Evolutionary conservation across 2,113 vertebrate species (phyloP).

Genomic region (Muscicapa adusta): DNA sequence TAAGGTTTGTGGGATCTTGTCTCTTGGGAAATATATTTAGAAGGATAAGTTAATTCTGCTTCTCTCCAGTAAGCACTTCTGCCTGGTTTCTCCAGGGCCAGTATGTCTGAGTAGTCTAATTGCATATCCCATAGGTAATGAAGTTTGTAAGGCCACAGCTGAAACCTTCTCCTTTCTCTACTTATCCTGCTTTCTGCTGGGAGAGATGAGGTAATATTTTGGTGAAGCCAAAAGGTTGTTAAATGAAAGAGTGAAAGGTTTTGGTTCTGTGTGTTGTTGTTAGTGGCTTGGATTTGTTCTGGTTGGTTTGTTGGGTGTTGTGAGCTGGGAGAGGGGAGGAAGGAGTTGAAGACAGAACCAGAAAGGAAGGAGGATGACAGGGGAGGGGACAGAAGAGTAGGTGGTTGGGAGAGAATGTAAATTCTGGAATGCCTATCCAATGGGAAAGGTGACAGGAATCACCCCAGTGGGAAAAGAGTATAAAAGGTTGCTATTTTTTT

Average conservation of each 20-base stretch:
- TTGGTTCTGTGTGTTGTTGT: accelerated
- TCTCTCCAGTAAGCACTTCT: neutral
- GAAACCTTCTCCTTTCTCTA: neutral
- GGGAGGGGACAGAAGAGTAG: neutral
- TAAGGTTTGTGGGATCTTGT: neutral
- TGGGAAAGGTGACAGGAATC: neutral
- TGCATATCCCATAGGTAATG: neutral
- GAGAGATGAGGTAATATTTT: neutral
- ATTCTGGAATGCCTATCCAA: accelerated
- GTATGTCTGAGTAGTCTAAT: neutral
- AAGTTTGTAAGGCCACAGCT: neutral
- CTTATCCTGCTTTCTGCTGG: neutral
- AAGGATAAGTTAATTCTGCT: constrained; percentile 9
- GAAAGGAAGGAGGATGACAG: neutral
- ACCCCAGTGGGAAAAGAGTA: accelerated
- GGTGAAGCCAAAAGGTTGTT: neutral
- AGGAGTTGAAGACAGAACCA: neutral
- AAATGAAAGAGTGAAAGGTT: neutral
- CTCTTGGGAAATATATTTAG: neutral
- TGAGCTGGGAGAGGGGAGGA: neutral
- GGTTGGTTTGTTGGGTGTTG: neutral
- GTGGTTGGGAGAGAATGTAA: accelerated
- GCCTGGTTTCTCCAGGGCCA: neutral
- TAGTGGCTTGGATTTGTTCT: neutral
- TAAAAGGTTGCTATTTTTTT: neutral